A percentile compares a stretch with the other conserved stretches of the same genome.
phyloP scores from a whole-genome alignment of 64 coral and sea anemone genomes.

The Astreopora myriophthalma region DNA sequence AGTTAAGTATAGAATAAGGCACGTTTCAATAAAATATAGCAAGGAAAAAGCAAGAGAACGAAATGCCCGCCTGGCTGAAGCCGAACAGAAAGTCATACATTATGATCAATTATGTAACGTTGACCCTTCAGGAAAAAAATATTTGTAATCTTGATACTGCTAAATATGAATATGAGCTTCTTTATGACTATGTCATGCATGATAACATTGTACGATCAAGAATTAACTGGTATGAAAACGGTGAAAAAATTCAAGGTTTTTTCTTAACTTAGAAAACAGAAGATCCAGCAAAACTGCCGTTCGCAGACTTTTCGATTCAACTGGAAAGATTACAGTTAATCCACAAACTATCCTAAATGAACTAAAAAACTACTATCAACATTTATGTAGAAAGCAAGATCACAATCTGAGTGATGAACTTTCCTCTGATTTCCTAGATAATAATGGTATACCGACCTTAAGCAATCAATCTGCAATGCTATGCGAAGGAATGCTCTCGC shows the following conservation, averaged over 20 bases:
- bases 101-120: background rate
- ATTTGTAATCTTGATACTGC: background rate
- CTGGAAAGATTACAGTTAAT: background rate
- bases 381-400: background rate
- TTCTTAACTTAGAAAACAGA: background rate
- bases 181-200: background rate
- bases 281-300: background rate
- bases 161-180: slow-evolving; percentile 25
- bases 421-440: background rate
- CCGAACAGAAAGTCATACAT: background rate
- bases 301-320: background rate
- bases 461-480: background rate
- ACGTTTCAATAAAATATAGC: slow-evolving; percentile 1
- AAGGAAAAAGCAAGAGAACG: slow-evolving; percentile 19
- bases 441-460: background rate
- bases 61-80: background rate
- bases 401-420: background rate
- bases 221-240: background rate
- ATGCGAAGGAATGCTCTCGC: background rate
- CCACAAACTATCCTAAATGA: slow-evolving; percentile 13
- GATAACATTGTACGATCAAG: background rate
- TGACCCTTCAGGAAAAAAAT: slow-evolving; percentile 8
- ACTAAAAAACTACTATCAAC: background rate
- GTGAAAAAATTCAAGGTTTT: background rate
- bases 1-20: background rate